These are phyloP conservation scores for Petrocephalus sullivani DNA, from an alignment of 2,797 vertebrate species.

Conservation along the genomic window DNA sequence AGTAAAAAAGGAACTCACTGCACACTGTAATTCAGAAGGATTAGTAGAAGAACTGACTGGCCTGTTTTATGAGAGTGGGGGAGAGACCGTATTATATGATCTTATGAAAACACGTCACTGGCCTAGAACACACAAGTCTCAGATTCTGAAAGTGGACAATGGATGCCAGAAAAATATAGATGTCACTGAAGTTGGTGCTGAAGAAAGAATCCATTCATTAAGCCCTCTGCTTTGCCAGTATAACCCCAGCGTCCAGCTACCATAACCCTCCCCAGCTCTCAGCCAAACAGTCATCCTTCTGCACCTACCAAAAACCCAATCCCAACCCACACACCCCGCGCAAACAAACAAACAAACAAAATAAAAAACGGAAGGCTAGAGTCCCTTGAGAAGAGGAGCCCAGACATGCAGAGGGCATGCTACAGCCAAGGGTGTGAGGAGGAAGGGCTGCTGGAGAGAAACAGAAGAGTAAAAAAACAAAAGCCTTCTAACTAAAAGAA, in stretches of 20 bases:
- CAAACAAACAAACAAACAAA: neutral
- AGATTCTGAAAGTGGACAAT: neutral
- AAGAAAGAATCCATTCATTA: neutral
- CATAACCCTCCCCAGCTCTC: slow-evolving; percentile 15
- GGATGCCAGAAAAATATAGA: neutral
- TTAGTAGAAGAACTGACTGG: slow-evolving; percentile 18
- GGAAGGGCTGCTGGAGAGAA: slow-evolving; percentile 32
- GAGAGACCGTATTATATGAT: neutral
- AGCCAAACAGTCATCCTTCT: slow-evolving; percentile 19
- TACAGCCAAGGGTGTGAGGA: slow-evolving; percentile 32
- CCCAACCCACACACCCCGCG: neutral
- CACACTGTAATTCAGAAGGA: neutral
- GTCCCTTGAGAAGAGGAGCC: slow-evolving; percentile 22
- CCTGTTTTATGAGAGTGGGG: neutral
- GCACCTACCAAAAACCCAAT: neutral
- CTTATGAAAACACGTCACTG: neutral
- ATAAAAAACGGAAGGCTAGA: slow-evolving; percentile 10
- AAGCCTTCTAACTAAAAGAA: slow-evolving; percentile 23
- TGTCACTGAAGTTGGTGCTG: neutral
- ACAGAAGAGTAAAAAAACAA: neutral
- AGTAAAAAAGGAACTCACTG: slow-evolving; percentile 22
- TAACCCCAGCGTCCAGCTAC: neutral
- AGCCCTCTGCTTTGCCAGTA: neutral
- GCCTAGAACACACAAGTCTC: neutral
- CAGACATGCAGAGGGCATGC: slow-evolving; percentile 43